These are phyloP conservation scores for Melanotaenia nigrans DNA, from an alignment of 2,797 vertebrate species.

Conservation along the genomic window DNA sequence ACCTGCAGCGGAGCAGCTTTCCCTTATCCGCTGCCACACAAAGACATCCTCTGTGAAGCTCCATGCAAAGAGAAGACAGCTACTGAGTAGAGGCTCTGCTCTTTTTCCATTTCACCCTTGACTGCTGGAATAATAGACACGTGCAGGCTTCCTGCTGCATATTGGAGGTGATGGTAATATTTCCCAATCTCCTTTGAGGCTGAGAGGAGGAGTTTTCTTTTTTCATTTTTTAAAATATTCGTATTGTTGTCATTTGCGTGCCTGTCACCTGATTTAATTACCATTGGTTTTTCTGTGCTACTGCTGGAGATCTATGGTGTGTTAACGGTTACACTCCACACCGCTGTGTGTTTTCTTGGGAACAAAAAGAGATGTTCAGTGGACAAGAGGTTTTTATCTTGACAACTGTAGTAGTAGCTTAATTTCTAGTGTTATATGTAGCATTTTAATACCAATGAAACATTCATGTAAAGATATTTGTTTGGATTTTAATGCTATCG, in stretches of 20 bases:
- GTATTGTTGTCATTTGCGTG: slow-evolving; percentile 68
- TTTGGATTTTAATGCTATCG: slow-evolving; percentile 14
- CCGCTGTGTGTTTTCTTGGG: slow-evolving; percentile 23
- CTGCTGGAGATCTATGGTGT: slow-evolving; percentile 36
- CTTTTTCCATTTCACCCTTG: slow-evolving; percentile 27
- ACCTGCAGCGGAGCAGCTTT: slow-evolving; percentile 91
- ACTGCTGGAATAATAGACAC: slow-evolving; percentile 39
- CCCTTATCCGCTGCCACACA: slow-evolving; percentile 91
- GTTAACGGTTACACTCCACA: slow-evolving; percentile 29
- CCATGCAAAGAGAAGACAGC: slow-evolving; percentile 89
- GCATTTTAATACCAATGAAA: slow-evolving; percentile 40
- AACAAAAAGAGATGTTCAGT: slow-evolving; percentile 14
- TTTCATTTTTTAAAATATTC: slow-evolving; percentile 52
- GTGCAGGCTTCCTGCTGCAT: slow-evolving; percentile 49
- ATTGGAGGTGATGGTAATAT: slow-evolving; percentile 23
- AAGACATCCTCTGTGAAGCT: slow-evolving; percentile 89
- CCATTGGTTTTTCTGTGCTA: slow-evolving; percentile 46
- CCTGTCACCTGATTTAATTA: slow-evolving; percentile 63
- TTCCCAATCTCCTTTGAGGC: slow-evolving; percentile 40
- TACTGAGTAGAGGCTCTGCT: slow-evolving; percentile 78
- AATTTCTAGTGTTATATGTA: slow-evolving; percentile 38
- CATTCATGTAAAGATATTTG: neutral
- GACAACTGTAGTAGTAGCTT: slow-evolving; percentile 18
- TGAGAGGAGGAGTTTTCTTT: slow-evolving; percentile 28
- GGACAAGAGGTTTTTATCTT: slow-evolving; percentile 28